A percentile compares a stretch with the other conserved stretches of the same genome.
These are phyloP conservation scores for Octopus sinensis DNA, from an alignment of 1,140 invertebrate species.

Conservation along the genomic window DNA sequence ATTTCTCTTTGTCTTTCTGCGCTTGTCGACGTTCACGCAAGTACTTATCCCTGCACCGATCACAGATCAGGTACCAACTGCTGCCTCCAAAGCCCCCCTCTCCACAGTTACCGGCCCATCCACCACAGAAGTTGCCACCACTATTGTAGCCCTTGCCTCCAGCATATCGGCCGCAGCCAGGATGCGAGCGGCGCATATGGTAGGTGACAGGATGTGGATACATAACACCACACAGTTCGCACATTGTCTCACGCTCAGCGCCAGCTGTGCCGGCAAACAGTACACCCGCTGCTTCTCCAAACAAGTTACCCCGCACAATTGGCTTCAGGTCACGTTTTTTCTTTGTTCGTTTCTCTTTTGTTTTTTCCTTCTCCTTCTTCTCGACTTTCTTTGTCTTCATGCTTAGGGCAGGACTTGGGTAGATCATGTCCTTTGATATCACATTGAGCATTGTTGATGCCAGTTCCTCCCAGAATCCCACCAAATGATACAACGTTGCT, in stretches of 20 bases:
- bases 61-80: constrained; percentile 89
- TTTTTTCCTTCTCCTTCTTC: constrained; percentile 56
- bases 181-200: constrained; percentile 85
- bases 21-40: constrained; percentile 62
- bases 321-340: constrained; percentile 60
- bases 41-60: constrained; percentile 81
- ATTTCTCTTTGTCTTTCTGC: constrained; percentile 54
- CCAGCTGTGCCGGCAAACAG: constrained; percentile 34
- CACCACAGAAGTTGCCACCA: constrained; percentile 77
- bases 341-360: constrained; percentile 51
- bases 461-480: constrained; percentile 82
- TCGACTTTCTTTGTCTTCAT: constrained; percentile 58
- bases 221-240: constrained; percentile 80
- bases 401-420: constrained; percentile 54
- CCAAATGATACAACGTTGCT: constrained; percentile 74
- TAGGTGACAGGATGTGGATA: constrained; percentile 79
- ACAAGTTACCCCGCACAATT: constrained; percentile 52
- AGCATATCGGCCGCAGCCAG: constrained; percentile 84
- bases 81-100: constrained; percentile 79
- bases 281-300: constrained; percentile 46
- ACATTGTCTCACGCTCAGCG: constrained; percentile 66
- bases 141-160: constrained; percentile 85
- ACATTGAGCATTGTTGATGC: constrained; percentile 66
- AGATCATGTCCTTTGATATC: constrained; percentile 63
- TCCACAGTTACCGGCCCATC: constrained; percentile 85